These are phyloP conservation scores for Mus caroli DNA, from an alignment of 2,797 vertebrate species.

Conservation along the genomic window DNA sequence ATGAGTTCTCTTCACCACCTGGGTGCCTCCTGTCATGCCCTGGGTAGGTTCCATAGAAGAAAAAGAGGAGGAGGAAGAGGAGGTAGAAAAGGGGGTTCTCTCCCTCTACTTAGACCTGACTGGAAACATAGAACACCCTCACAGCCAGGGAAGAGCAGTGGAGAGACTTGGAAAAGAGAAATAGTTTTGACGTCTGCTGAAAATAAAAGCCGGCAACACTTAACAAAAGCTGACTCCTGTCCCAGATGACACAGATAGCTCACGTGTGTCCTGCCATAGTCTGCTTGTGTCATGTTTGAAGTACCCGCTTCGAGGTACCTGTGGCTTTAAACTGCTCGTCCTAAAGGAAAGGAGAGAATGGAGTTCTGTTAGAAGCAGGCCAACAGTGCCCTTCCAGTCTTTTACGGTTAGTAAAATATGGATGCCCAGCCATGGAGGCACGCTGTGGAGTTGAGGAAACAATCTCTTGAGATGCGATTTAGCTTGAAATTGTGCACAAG, in stretches of 20 bases:
- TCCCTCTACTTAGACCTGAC: not conserved
- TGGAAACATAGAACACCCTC: not conserved
- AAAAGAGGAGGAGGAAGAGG: not conserved
- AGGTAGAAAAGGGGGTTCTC: not conserved
- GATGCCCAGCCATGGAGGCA: not conserved
- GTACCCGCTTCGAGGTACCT: not conserved
- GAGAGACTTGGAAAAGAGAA: not conserved
- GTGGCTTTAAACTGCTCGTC: not conserved
- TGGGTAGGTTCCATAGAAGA: not conserved
- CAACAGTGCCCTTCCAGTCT: not conserved
- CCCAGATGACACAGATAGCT: not conserved
- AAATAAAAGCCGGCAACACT: not conserved
- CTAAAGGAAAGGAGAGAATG: not conserved
- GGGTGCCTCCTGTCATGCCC: not conserved
- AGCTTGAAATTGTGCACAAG: not conserved
- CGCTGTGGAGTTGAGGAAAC: not conserved
- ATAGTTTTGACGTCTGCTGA: not conserved
- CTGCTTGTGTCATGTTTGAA: not conserved
- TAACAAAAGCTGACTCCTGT: not conserved
- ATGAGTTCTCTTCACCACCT: rapidly evolving
- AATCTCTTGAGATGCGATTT: not conserved
- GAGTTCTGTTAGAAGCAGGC: not conserved
- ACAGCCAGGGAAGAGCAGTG: not conserved
- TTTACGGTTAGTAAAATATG: not conserved
- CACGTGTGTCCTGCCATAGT: rapidly evolving